Percentiles rank a stretch among this genome's conserved stretches.
Evolutionary conservation across 2,797 vertebrate genomes (phyloP).

Genomic region (Ctenochaetus hawaiiensis): DNA sequence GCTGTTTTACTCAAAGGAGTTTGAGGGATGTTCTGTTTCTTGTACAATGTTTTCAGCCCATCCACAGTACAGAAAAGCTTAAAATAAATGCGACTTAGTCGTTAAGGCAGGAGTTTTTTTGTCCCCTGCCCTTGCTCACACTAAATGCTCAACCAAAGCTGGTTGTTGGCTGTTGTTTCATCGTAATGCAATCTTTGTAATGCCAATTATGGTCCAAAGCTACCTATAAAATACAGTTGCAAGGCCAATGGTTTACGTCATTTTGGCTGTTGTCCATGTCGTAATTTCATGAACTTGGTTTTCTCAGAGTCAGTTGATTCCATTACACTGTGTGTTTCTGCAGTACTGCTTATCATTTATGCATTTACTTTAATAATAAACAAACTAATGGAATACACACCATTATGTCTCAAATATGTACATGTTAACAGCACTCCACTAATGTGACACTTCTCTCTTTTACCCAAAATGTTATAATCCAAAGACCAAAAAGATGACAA

Average conservation of each 20-base stretch:
- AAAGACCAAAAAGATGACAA: conserved; percentile 15
- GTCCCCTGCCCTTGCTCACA: no score
- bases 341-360: background rate
- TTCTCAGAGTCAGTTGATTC: background rate
- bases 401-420: background rate
- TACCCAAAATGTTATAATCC: conserved; percentile 1
- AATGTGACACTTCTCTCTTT: background rate
- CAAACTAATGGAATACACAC: background rate
- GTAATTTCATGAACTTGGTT: conserved; percentile 13
- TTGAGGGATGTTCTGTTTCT: conserved; percentile 33
- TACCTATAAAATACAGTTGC: background rate
- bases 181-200: background rate
- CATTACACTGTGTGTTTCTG: background rate
- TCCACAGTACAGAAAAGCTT: background rate
- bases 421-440: background rate
- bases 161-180: background rate
- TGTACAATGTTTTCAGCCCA: background rate
- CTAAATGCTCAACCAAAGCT: background rate
- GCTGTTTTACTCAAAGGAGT: conserved; percentile 24
- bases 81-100: background rate
- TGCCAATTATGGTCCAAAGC: background rate
- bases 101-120: background rate
- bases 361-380: background rate
- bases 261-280: background rate
- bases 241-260: background rate